Conservation (phyloP, 1,140 invertebrate species). For the Leptonema lineaticorne region DNA sequence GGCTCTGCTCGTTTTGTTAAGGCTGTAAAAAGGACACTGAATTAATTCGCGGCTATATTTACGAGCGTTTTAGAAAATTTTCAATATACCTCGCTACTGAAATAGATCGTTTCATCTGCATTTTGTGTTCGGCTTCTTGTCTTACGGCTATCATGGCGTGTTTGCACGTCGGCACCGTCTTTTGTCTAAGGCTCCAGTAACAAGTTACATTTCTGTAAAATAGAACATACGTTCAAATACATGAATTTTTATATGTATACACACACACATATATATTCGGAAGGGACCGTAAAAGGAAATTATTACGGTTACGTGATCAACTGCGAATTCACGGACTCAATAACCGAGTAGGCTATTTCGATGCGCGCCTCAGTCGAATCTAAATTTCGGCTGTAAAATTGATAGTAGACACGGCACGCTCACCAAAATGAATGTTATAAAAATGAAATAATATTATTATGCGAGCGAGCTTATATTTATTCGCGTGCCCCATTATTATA, state of each 20-base stretch:
- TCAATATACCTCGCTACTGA: constrained; percentile 59
- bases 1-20: constrained; percentile 67
- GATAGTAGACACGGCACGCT: background rate
- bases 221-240: background rate
- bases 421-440: background rate
- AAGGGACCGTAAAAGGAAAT: background rate
- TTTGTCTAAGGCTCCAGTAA: constrained; percentile 76
- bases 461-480: too few species aligned
- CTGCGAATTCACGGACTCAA: background rate
- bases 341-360: background rate
- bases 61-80: too few species aligned
- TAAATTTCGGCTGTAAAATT: background rate
- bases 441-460: too few species aligned
- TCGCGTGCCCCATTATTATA: too few species aligned
- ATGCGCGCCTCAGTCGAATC: background rate
- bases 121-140: constrained; percentile 70
- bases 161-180: constrained; percentile 81
- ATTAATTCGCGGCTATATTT: background rate
- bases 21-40: constrained; percentile 44
- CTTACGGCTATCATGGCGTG: constrained; percentile 84
- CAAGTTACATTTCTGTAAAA: constrained; percentile 73
- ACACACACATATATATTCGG: too few species aligned
- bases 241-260: background rate
- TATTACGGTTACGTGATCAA: background rate
- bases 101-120: constrained; percentile 68